Base-by-base conservation (phyloP, 1,140 invertebrate genomes). In the Ips typographus region DNA sequence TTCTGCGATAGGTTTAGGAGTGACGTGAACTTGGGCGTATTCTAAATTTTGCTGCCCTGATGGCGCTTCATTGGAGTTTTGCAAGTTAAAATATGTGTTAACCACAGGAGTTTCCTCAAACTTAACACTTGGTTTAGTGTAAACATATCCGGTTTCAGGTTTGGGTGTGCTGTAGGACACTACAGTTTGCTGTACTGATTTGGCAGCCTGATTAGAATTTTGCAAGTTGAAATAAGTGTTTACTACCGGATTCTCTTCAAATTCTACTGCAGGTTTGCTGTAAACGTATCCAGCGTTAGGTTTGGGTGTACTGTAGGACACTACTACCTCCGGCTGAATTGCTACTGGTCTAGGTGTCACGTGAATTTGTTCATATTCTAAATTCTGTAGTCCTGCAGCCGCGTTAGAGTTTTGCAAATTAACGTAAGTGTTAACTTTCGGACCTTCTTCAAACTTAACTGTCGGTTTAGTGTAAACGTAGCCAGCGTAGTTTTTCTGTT, bases 391-490 rank as follows among this genome's bases (percentile, higher is more conserved):
- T 7, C 7, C 53, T 36, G 4, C 53, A 37, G 53, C 53, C n/a
- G 53, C 7, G n/a, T 56, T 39, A 37, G 53, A 7, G 2, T n/a
- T 36, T 56, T n/a, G 37, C 22, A 22, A 22, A 22, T 22, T 22
- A 22, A 22, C 22, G 36, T 36, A 37, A 2, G 57, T 3, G 1
- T 40, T n/a, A n/a, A 42, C 37, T 49, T 36, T 22, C n/a, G 47
- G 61, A n/a, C 47, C 39, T 40, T 52, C 47, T 76, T 82, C 78
- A 68, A 83, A 83, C 44, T 76, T 75, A 36, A 81, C 74, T 49
- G 65, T 76, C 37, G 83, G 82, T 74, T 80, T 82, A 1, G 77
- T 72, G 60, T 83, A 83, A 40, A 75, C 73, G 63, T 83, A 83
- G 37, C 81, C 81, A 37, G 72, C 74, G 57, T 76, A 77, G 65